These are phyloP conservation scores for Regulus satrapa DNA, from an alignment of 2,113 vertebrate species.

Conservation along the genomic window DNA sequence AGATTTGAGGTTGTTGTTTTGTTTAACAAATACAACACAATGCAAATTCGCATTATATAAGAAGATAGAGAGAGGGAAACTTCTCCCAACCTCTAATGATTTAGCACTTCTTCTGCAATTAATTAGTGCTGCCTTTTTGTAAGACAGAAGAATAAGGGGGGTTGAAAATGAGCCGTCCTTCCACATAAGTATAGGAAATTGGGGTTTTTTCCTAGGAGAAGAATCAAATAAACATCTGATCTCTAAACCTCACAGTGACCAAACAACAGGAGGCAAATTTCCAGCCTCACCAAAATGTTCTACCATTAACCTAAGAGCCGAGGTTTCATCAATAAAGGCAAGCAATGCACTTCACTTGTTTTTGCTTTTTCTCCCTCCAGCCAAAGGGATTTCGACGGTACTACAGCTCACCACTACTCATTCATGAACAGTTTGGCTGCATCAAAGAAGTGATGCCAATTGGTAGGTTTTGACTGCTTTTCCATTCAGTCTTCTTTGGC, in stretches of 20 bases:
- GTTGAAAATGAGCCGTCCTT: neutral
- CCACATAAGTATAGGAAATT: neutral
- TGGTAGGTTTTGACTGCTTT: constrained; percentile 78
- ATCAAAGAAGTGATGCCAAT: constrained; percentile 99
- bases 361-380: constrained; percentile 69
- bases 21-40: neutral
- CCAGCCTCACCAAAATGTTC: neutral
- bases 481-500: neutral
- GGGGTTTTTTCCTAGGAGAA: neutral
- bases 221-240: neutral
- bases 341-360: neutral
- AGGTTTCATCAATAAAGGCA: neutral
- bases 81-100: neutral
- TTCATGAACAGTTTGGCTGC: constrained; percentile 96
- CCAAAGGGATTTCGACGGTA: constrained; percentile 98
- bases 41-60: neutral
- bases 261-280: neutral
- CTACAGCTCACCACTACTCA: constrained; percentile 96
- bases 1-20: too few relatives aligned
- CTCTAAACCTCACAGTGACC: neutral
- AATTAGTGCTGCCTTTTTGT: neutral
- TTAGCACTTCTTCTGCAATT: neutral
- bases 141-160: neutral
- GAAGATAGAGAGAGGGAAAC: neutral
- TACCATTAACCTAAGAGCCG: neutral